A percentile compares a stretch with the other conserved stretches of the same genome.
Evolutionary conservation across 1,140 invertebrate species (phyloP).

Genomic region (Battus philenor): DNA sequence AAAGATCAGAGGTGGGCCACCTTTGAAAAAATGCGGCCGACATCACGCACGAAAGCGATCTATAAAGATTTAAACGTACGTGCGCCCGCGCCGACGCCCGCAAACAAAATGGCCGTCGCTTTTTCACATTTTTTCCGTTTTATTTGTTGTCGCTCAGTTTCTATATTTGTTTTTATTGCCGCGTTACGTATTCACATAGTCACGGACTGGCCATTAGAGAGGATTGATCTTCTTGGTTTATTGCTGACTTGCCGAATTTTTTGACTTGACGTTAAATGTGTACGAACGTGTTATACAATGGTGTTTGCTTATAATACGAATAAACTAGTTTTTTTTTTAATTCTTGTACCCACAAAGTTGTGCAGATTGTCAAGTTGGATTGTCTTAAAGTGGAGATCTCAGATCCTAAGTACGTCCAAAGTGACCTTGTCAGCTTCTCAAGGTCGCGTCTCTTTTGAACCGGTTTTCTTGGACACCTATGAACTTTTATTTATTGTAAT

Average conservation of each 20-base stretch:
- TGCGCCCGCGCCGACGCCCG: conserved; percentile 31
- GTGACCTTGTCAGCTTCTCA: no score
- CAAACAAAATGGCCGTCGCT: conserved; percentile 35
- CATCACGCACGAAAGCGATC: conserved; percentile 63
- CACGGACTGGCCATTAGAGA: conserved; percentile 54
- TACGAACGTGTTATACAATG: neutral
- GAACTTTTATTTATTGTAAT: no score
- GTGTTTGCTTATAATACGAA: no score
- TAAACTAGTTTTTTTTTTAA: no score
- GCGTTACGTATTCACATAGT: conserved; percentile 44
- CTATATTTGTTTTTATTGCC: conserved; percentile 65
- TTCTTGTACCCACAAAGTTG: no score
- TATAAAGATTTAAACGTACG: conserved; percentile 52
- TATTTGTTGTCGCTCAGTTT: conserved; percentile 44
- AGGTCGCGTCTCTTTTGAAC: no score
- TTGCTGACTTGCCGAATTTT: conserved; percentile 12
- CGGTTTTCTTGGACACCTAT: no score
- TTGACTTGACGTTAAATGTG: neutral
- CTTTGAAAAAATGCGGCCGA: conserved; percentile 35
- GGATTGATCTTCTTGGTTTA: conserved; percentile 17
- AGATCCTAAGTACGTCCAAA: no score
- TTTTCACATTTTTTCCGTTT: conserved; percentile 43
- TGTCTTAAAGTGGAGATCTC: no score
- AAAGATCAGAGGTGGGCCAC: conserved; percentile 13
- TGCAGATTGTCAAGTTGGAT: no score